phyloP scores from a whole-genome alignment of 2,888 invertebrate species.

The Cotesia congregata region DNA sequence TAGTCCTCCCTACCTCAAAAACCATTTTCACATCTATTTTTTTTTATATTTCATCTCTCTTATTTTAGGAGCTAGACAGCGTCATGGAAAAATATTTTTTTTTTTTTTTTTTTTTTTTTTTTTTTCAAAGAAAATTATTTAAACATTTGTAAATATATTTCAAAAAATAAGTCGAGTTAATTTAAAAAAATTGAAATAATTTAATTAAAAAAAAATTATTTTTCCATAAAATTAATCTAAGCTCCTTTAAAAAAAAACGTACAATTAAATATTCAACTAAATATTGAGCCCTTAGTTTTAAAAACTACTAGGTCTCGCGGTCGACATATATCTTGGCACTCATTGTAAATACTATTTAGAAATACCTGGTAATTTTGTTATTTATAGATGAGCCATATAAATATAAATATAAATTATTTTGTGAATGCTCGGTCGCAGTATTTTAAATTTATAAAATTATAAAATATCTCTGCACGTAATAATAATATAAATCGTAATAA shows the following conservation, averaged over 20 bases:
- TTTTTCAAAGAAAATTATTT: too few species aligned
- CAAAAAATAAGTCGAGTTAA: too few species aligned
- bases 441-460: constrained; percentile 28
- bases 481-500: not conserved
- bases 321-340: constrained; percentile 54
- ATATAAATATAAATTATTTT: constrained; percentile 20
- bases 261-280: constrained; percentile 15
- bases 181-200: too few species aligned
- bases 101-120: too few species aligned
- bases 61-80: constrained; percentile 14
- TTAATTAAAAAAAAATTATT: too few species aligned
- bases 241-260: not conserved
- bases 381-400: constrained; percentile 42
- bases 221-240: too few species aligned
- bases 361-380: constrained; percentile 48
- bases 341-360: constrained; percentile 57
- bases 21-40: constrained; percentile 41
- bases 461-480: constrained; percentile 31
- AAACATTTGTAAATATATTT: too few species aligned
- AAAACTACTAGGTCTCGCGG: not conserved
- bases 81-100: too few species aligned
- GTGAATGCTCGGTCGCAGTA: constrained; percentile 35
- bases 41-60: constrained; percentile 27
- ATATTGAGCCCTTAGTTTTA: constrained; percentile 8
- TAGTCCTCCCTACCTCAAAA: constrained; percentile 61